Evolutionary conservation across 2,797 vertebrate genomes (phyloP).

Genomic region (Botia almorhae): DNA sequence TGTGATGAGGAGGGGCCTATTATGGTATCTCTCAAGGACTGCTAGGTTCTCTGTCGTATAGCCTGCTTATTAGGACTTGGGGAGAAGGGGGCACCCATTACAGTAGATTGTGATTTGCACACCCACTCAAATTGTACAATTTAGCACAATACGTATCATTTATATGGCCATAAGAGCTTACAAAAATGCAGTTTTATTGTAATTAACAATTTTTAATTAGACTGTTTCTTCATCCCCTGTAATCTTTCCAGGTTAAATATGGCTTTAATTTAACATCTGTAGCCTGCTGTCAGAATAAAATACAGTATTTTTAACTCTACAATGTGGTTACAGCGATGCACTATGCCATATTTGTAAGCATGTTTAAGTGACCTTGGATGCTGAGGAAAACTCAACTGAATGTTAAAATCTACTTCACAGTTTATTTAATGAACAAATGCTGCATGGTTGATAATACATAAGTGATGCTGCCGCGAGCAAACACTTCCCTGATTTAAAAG

Average conservation of each 20-base stretch:
- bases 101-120: too few relatives aligned
- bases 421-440: slow-evolving; percentile 12
- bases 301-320: neutral
- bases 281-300: neutral
- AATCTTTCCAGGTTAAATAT: slow-evolving; percentile 1
- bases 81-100: too few relatives aligned
- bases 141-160: neutral
- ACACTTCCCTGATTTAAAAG: neutral
- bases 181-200: neutral
- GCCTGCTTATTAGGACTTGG: too few relatives aligned
- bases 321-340: slow-evolving; percentile 1
- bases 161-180: neutral
- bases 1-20: too few relatives aligned
- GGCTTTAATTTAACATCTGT: neutral
- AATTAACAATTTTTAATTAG: neutral
- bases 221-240: neutral
- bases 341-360: neutral
- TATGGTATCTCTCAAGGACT: too few relatives aligned
- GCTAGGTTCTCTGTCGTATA: too few relatives aligned
- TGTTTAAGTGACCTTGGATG: slow-evolving; percentile 23
- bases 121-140: neutral
- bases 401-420: neutral
- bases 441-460: neutral
- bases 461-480: neutral
- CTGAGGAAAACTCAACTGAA: slow-evolving; percentile 7